Evolutionary conservation across 2,888 invertebrate species (phyloP).

Genomic region (Quadroppia sp.): DNA sequence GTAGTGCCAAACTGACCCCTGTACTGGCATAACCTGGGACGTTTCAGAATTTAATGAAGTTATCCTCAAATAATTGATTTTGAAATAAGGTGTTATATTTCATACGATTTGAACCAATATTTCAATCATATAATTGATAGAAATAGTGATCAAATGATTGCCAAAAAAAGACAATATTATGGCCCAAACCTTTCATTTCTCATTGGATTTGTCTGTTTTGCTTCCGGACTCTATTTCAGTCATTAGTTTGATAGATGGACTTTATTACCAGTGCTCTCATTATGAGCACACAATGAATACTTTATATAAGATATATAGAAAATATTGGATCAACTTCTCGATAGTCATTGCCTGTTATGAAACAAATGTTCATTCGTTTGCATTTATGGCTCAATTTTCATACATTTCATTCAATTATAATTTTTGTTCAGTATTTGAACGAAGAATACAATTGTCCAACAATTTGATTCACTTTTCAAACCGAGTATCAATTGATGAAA

Average conservation of each 20-base stretch:
- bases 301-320: neutral
- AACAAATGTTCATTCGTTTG: neutral
- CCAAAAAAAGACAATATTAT: neutral
- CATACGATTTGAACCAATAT: too few species aligned
- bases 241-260: slow-evolving; percentile 30
- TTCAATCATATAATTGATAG: slow-evolving; percentile 7
- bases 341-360: neutral
- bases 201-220: neutral
- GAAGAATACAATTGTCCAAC: neutral
- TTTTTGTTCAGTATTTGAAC: neutral
- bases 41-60: too few species aligned
- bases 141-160: slow-evolving; percentile 9
- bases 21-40: too few species aligned
- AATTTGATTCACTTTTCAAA: slow-evolving; percentile 3
- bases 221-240: slow-evolving; percentile 31
- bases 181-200: neutral
- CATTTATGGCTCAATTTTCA: too few species aligned
- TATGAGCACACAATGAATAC: slow-evolving; percentile 8
- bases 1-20: too few species aligned
- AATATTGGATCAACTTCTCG: neutral
- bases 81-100: too few species aligned
- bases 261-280: slow-evolving; percentile 16
- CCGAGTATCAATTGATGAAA: neutral
- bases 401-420: too few species aligned
- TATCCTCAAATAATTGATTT: too few species aligned